Conservation (phyloP, 2,797 vertebrate genomes). For the Hephaestus fuliginosus region DNA sequence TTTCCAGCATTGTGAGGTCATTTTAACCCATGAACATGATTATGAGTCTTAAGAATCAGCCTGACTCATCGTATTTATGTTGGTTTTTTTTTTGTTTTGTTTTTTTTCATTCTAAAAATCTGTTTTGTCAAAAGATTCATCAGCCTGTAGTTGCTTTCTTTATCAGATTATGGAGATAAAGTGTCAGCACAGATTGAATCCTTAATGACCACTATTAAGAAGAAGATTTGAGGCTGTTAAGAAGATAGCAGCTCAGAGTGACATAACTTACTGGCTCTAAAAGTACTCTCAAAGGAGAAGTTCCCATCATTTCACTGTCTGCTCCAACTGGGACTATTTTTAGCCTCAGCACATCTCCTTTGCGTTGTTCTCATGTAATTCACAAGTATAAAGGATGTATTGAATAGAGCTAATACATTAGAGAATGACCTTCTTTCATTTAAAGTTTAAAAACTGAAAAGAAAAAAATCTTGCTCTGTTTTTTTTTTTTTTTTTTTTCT, state of each 20-base stretch:
- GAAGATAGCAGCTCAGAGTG: too few species aligned
- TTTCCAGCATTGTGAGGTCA: neutral
- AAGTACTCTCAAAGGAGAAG: neutral
- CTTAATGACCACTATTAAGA: neutral
- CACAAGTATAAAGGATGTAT: neutral
- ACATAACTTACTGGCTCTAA: neutral
- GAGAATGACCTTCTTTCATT: neutral
- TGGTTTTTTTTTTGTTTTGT: neutral
- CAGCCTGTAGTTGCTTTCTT: neutral
- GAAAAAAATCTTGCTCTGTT: neutral
- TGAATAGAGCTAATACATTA: neutral
- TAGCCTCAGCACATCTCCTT: neutral
- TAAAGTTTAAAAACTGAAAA: neutral
- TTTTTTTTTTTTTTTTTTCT: neutral
- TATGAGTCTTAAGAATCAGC: neutral
- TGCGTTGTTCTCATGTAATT: neutral
- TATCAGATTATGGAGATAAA: neutral
- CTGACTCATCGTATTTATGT: neutral
- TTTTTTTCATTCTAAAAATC: neutral
- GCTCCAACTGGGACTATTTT: neutral
- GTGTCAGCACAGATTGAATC: neutral
- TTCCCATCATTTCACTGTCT: neutral
- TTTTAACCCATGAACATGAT: neutral
- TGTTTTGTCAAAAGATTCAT: neutral
- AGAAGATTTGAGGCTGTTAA: neutral